Conservation (phyloP, 2,113 vertebrate genomes). For the Perccottus glenii region DNA sequence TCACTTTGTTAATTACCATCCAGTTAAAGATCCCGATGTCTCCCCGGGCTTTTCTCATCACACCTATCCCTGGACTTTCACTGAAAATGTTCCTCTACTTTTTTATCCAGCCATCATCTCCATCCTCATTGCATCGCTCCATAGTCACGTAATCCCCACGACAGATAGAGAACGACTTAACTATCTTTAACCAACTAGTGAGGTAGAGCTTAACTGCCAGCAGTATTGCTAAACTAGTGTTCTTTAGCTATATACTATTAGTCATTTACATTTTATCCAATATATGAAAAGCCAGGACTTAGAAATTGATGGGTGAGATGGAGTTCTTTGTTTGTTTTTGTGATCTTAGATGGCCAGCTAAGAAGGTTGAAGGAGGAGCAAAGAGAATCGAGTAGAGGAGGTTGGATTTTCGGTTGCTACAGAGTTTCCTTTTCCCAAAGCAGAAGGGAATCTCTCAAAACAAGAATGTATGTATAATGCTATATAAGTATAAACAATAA, state of each 20-base stretch:
- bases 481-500: conserved; percentile 74
- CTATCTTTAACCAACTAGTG: conserved; percentile 2
- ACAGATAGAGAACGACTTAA: conserved; percentile 18
- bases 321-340: conserved; percentile 23
- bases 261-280: conserved; percentile 35
- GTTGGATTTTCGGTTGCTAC: conserved; percentile 31
- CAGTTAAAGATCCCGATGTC: background rate
- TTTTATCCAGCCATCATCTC: conserved; percentile 19
- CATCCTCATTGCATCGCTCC: conserved; percentile 40
- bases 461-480: conserved; percentile 79
- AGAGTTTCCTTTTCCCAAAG: conserved; percentile 55
- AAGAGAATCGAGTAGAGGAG: conserved; percentile 23
- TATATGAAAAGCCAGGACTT: background rate
- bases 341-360: conserved; percentile 21
- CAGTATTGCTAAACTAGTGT: conserved; percentile 20
- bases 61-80: conserved; percentile 12
- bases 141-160: conserved; percentile 11
- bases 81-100: conserved; percentile 11
- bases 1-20: conserved; percentile 37
- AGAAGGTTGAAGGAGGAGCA: conserved; percentile 20
- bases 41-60: conserved; percentile 26
- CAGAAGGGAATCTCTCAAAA: conserved; percentile 69
- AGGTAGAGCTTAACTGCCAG: conserved; percentile 16
- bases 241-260: conserved; percentile 30
- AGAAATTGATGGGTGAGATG: conserved; percentile 16